Percentiles rank a stretch among this genome's conserved stretches.
These are phyloP conservation scores for Promerops cafer DNA, from an alignment of 2,113 vertebrate species.

Conservation along the genomic window DNA sequence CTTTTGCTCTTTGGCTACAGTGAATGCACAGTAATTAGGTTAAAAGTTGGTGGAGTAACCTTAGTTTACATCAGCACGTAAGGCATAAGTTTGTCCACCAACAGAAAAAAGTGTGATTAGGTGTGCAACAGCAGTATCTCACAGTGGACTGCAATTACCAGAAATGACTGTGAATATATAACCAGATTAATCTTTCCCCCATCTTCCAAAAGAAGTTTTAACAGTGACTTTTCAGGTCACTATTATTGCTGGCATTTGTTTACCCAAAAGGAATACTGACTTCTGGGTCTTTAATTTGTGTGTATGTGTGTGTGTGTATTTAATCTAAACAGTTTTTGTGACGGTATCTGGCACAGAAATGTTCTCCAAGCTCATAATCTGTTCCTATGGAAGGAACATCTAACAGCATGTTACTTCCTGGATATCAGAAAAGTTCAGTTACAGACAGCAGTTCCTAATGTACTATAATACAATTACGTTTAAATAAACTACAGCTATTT, in stretches of 20 bases:
- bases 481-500: background rate
- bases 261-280: background rate
- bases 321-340: background rate
- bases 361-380: background rate
- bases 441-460: background rate
- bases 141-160: background rate
- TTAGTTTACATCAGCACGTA: background rate
- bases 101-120: background rate
- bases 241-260: background rate
- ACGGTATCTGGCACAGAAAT: background rate
- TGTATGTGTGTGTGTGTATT: background rate
- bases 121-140: background rate
- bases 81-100: background rate
- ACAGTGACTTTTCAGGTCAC: background rate
- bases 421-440: background rate
- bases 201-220: background rate
- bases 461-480: background rate
- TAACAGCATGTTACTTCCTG: background rate
- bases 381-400: background rate
- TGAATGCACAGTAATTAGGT: background rate
- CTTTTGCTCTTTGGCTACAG: background rate
- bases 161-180: background rate
- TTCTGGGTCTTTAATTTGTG: background rate
- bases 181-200: background rate
- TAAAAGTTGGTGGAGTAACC: background rate